These are phyloP conservation scores for Drosophila sechellia DNA, from an alignment of 1,140 invertebrate genomes.

Conservation along the genomic window DNA sequence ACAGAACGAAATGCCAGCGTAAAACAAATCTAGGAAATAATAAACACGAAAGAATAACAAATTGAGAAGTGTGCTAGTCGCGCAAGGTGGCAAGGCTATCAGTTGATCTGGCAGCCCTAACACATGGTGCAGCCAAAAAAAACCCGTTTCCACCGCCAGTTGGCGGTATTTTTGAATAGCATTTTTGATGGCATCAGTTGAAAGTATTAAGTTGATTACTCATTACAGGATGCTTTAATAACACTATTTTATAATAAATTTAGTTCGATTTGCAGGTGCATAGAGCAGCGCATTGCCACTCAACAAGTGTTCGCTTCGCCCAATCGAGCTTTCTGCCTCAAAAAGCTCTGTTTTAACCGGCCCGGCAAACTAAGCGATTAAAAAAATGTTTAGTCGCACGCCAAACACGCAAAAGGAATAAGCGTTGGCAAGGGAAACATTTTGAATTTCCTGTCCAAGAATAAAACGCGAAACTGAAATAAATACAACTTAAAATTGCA, in stretches of 20 bases:
- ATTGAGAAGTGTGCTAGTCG: neutral
- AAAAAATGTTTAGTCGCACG: conserved; percentile 13
- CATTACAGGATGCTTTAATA: neutral
- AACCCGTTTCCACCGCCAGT: neutral
- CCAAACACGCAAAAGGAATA: conserved; percentile 16
- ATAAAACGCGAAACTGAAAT: conserved; percentile 3
- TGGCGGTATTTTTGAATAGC: neutral
- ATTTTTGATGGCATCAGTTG: too few species aligned
- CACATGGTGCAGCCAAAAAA: neutral
- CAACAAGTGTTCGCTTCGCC: conserved; percentile 27
- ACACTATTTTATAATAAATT: too few species aligned
- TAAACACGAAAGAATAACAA: conserved; percentile 28
- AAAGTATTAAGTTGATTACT: neutral
- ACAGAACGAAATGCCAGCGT: neutral
- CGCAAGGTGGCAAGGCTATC: conserved; percentile 8
- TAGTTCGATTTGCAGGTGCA: too few species aligned
- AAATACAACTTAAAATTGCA: neutral
- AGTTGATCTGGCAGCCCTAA: neutral
- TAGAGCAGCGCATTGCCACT: neutral
- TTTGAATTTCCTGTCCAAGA: neutral
- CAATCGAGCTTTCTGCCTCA: conserved; percentile 14
- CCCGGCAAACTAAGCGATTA: conserved; percentile 1
- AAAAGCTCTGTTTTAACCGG: conserved; percentile 27
- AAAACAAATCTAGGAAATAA: conserved; percentile 11
- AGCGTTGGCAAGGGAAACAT: neutral